Evolutionary conservation across 2,113 vertebrate species (phyloP).

Genomic region (Cyphomyrus plagiostoma): DNA sequence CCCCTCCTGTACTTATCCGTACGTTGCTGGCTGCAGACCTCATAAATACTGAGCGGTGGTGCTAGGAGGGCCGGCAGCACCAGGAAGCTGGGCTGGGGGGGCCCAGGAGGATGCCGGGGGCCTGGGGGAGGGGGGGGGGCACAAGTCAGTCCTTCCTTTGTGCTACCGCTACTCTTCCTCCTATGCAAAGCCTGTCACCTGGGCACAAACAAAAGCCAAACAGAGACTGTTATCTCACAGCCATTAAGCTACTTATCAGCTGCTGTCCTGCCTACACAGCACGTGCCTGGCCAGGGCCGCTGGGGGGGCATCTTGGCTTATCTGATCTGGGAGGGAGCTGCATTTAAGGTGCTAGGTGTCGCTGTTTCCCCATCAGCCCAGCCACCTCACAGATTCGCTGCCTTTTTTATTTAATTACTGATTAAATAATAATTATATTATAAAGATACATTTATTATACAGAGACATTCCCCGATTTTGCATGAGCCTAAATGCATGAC

Average conservation of each 20-base stretch:
- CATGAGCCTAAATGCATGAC: background rate
- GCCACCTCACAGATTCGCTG: background rate
- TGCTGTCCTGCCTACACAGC: background rate
- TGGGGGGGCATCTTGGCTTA: background rate
- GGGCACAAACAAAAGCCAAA: background rate
- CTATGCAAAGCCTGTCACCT: constrained; percentile 15
- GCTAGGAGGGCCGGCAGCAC: background rate
- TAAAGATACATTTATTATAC: background rate
- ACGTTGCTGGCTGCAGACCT: background rate
- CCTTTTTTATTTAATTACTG: background rate
- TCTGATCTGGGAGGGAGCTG: background rate
- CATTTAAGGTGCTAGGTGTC: background rate
- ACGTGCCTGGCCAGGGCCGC: background rate
- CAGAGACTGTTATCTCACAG: constrained; percentile 3
- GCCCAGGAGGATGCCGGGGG: background rate
- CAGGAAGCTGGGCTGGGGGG: background rate
- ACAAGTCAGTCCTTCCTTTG: background rate
- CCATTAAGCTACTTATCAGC: background rate
- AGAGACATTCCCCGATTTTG: background rate
- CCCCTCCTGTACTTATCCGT: background rate
- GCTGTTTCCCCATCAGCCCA: background rate
- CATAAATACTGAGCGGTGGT: too few species aligned
- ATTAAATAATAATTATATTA: background rate
- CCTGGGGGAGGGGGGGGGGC: background rate
- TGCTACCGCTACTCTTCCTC: background rate